Base-by-base conservation (phyloP, 1,140 invertebrate species). In the Protaetia brevitarsis region DNA sequence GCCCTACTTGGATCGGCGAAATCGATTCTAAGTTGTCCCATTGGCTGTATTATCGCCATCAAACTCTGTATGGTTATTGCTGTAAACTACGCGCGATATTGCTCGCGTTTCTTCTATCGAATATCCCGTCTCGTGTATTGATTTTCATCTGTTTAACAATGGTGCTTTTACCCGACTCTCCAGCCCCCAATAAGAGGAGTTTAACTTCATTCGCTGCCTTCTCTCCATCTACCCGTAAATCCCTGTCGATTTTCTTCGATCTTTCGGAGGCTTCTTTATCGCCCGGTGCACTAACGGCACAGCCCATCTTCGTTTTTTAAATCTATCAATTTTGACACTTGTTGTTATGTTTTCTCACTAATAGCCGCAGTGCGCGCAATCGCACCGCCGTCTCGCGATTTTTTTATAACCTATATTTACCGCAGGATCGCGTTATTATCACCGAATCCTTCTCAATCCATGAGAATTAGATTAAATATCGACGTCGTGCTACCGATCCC, bases 131-230 rank as follows among this genome's bases (percentile, higher is more conserved):
- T 96, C 94, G 79, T 98, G 95, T 71, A 98, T n/a, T 97, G 73
- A 97, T 97, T 86, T 94, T 94, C 92, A 95, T 95, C 79, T 95
- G 93, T 81, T 95, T 95, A 73, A 97, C 94, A 83, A 98, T 98
- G 75, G 95, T 98, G 86, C 94, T 96, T 84, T 98, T 98, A 70
- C 95, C 95, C 73, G 95, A 97, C 83, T 97, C 95, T 75, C 95
- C 95, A 81, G 95, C 92, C 69, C 92, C 93, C 67, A 95, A 82
- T 62, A 95, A 80, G 51, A 95, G 82, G 60, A 96, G 84, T 82
- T 95, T 96, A 70, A 95, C 93, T 87, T 96, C 92, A 73, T 89
- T 87, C 30, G 92, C 88, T 66, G 90, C 88, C 68, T 88, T 85
- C 82, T 95, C 92, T 68, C 90, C 90, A 86, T 94, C 93, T 57